Percentiles rank a stretch among this genome's conserved stretches.
Evolutionary conservation across 1,140 invertebrate genomes (phyloP).

Genomic region (Adelges cooleyi): DNA sequence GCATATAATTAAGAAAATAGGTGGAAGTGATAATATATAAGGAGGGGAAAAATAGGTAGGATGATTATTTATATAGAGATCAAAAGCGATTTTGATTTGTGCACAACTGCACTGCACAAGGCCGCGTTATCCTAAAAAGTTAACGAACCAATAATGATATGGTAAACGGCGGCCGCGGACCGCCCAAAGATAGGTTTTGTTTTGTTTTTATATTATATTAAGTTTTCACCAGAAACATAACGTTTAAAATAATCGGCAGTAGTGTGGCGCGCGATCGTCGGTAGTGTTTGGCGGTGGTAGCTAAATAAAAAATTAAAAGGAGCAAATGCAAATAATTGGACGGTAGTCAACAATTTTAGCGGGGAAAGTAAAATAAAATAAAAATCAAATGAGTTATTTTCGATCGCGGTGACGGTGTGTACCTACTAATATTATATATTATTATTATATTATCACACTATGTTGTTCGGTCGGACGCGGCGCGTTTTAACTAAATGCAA

Average conservation of each 20-base stretch:
- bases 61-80: no score
- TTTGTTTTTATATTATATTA: neutral
- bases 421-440: no score
- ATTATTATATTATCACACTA: no score
- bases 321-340: neutral
- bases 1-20: no score
- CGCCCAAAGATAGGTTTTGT: neutral
- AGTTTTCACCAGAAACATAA: no score
- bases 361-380: neutral
- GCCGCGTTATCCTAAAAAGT: conserved; percentile 15
- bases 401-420: neutral
- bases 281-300: neutral
- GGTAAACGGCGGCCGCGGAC: neutral
- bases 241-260: no score
- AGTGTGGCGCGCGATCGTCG: neutral
- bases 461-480: no score
- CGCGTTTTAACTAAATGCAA: no score
- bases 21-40: no score
- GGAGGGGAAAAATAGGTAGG: no score
- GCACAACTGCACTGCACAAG: neutral
- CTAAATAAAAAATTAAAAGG: neutral
- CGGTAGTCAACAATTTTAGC: neutral
- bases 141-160: conserved; percentile 9
- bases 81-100: no score
- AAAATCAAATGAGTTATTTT: conserved; percentile 7